Base-by-base conservation (phyloP, 2,888 invertebrate genomes). In the Colostygia pectinataria region DNA sequence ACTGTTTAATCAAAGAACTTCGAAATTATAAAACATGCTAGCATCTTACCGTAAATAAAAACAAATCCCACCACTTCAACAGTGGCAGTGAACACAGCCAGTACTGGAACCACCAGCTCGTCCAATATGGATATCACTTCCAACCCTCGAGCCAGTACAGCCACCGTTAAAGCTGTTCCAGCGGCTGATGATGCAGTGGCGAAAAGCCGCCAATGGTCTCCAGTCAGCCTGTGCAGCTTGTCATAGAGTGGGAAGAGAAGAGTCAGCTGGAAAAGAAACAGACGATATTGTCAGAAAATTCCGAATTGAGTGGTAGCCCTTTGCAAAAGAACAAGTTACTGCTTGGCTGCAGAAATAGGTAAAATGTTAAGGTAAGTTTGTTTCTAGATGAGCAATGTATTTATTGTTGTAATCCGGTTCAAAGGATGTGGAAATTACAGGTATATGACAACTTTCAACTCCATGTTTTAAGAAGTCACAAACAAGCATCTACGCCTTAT, bases 221-320 rank as follows among this genome's bases (percentile, higher is more conserved):
- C 82, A 0, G 82, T 76, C 5, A 82, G 54, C 0, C 85, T 74
- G 23, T 87, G 83, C 2, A 91, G 69, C 38, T 85, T 87, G 53
- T 87, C 86, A 56, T 82, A 89, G 0, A 90, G 65, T 9, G 91
- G 90, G 47, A 80, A 90, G 4, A 91, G 68, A 0, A 90, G 77
- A 14, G 78, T 67, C 33, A 90, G 65, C 91, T 91, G 77, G 32
- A 83, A 84, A 1, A 20, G 4, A 2, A 23, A 18, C 7, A 15
- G 3, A 41, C 15, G 20, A 4, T 15, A 14, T 25, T 31, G 13
- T n/a, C n/a, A n/a, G n/a, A n/a, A n/a, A n/a, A n/a, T n/a, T n/a
- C n/a, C n/a, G n/a, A n/a, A n/a, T n/a, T n/a, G n/a, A n/a, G n/a
- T n/a, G n/a, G n/a, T n/a, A n/a, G n/a, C n/a, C n/a, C n/a, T n/a